These are phyloP conservation scores for Aurelia sp. DNA, from an alignment of 30 jellyfish, hydroid and myxozoan species.

Conservation along the genomic window DNA sequence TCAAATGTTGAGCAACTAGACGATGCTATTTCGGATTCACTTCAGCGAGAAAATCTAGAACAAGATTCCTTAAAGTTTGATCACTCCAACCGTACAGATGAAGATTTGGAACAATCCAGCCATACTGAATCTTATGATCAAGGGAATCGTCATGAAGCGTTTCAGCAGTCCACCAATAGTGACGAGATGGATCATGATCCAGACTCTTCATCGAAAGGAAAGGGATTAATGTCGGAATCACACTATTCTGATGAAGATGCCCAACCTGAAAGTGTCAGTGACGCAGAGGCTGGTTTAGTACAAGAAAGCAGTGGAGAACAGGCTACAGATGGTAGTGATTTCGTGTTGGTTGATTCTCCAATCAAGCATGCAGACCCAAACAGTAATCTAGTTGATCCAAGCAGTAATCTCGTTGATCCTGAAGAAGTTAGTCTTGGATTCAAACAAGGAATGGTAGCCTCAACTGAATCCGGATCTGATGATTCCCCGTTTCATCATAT, in stretches of 20 bases:
- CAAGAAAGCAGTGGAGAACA: conserved; percentile 31
- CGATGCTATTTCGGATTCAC: no score
- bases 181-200: not conserved
- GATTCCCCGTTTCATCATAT: conserved; percentile 74
- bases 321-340: conserved; percentile 67
- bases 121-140: no score
- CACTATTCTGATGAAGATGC: not conserved
- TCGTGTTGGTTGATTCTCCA: conserved; percentile 69
- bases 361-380: conserved; percentile 3
- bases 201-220: not conserved
- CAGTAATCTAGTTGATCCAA: not conserved
- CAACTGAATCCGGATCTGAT: conserved; percentile 42
- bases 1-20: no score
- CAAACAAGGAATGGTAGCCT: not conserved
- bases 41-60: no score
- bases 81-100: no score
- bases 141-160: not conserved
- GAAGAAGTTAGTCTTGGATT: not conserved
- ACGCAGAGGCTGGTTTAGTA: not conserved
- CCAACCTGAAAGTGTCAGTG: not conserved
- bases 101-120: no score
- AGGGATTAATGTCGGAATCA: no score
- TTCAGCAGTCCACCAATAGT: not conserved
- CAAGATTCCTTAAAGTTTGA: no score
- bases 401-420: not conserved